These are phyloP conservation scores for Neocrepidodera transversa DNA, from an alignment of 2,888 invertebrate genomes.

Conservation along the genomic window DNA sequence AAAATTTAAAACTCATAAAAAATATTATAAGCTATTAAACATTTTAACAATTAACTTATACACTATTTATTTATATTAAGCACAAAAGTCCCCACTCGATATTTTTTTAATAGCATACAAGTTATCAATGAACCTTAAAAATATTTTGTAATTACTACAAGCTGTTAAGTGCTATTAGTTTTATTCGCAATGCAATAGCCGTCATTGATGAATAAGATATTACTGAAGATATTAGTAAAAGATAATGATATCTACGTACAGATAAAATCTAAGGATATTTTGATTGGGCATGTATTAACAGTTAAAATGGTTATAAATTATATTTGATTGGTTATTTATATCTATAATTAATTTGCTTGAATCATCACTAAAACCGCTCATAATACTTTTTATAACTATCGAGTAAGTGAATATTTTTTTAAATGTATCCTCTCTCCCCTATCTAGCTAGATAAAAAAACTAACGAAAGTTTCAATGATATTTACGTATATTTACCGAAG, in stretches of 20 bases:
- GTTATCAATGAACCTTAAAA: constrained; percentile 13
- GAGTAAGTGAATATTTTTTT: too few species aligned
- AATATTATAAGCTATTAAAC: too few species aligned
- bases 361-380: constrained; percentile 1
- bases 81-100: too few species aligned
- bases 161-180: constrained; percentile 8
- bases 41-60: too few species aligned
- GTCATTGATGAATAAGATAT: constrained; percentile 17
- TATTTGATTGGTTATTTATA: constrained; percentile 17
- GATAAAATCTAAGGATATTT: constrained; percentile 9
- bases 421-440: constrained; percentile 3
- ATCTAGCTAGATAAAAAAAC: constrained; percentile 21
- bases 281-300: constrained; percentile 18
- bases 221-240: constrained; percentile 15
- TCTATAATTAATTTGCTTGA: constrained; percentile 13
- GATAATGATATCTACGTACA: constrained; percentile 13
- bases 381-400: constrained; percentile 8
- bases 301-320: constrained; percentile 10
- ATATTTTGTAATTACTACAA: constrained; percentile 7
- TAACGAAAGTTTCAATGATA: constrained; percentile 31
- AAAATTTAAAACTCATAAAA: too few species aligned
- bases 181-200: constrained; percentile 6
- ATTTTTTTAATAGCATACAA: too few species aligned
- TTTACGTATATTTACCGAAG: constrained; percentile 33
- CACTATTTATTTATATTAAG: too few species aligned